These are phyloP conservation scores for Linurgus olivaceus DNA, from an alignment of 2,797 vertebrate genomes.

Conservation along the genomic window DNA sequence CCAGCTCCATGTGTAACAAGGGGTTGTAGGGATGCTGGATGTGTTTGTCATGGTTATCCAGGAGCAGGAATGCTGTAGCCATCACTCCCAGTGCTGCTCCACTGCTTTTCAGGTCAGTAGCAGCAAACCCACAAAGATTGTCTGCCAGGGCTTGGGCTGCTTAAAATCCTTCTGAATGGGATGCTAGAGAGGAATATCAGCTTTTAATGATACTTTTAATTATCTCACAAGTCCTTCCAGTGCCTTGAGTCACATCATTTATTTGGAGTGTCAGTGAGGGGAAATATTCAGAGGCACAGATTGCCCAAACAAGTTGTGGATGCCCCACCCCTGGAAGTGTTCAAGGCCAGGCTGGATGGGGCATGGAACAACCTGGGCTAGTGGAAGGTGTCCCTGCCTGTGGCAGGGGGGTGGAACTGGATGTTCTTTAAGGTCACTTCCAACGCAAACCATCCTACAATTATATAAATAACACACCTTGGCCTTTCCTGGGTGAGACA, in stretches of 20 bases:
- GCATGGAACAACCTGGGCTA: neutral
- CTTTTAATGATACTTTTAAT: neutral
- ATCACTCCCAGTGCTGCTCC: neutral
- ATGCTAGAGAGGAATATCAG: neutral
- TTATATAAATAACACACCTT: fast-evolving
- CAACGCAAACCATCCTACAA: neutral
- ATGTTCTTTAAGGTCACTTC: neutral
- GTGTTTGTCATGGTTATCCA: neutral
- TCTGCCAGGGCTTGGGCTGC: neutral
- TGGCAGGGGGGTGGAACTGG: neutral
- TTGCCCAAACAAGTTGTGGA: neutral
- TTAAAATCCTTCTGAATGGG: neutral
- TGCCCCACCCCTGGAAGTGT: neutral
- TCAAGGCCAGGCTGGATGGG: neutral
- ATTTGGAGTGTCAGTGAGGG: neutral
- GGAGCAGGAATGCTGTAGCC: neutral
- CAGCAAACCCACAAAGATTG: neutral
- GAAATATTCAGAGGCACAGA: neutral
- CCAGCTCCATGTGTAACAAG: fast-evolving
- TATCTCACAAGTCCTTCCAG: neutral
- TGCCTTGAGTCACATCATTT: neutral
- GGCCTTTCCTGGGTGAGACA: neutral
- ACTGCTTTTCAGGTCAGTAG: neutral
- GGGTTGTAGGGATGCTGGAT: neutral
- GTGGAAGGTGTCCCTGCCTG: neutral